Evolutionary conservation across 2,888 invertebrate genomes (phyloP).

Genomic region (Dryobotodes eremita): DNA sequence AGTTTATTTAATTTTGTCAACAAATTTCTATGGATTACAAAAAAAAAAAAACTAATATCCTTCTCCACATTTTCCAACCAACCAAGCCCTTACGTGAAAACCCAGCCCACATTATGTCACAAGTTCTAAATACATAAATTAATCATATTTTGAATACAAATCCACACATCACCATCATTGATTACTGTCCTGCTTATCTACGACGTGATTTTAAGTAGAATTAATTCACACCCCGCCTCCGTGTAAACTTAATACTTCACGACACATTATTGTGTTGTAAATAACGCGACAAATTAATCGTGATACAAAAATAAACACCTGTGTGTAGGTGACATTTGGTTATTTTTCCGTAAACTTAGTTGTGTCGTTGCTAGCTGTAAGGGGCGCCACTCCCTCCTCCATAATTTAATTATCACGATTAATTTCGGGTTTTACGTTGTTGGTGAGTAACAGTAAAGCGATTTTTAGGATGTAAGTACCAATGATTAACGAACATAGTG

Average conservation of each 20-base stretch:
- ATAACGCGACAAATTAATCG: conserved; percentile 80
- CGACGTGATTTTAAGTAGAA: conserved; percentile 65
- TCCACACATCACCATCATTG: conserved; percentile 30
- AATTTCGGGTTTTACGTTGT: conserved; percentile 36
- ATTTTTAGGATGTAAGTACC: neutral
- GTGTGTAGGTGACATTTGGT: conserved; percentile 69
- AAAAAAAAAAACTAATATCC: neutral
- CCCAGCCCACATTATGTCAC: conserved; percentile 33
- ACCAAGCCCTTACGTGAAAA: conserved; percentile 13
- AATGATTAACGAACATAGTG: neutral
- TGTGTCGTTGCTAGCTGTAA: conserved; percentile 27
- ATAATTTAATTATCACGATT: conserved; percentile 54
- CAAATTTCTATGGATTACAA: neutral
- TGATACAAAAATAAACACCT: conserved; percentile 84
- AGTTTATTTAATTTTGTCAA: neutral
- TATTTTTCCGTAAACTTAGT: conserved; percentile 63
- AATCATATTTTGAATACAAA: conserved; percentile 36
- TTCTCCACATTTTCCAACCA: conserved; percentile 33
- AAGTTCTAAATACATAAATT: conserved; percentile 32
- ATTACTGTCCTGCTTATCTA: conserved; percentile 41
- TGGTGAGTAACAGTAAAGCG: conserved; percentile 8
- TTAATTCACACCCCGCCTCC: conserved; percentile 80
- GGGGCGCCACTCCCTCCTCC: conserved; percentile 48
- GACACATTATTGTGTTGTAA: conserved; percentile 79
- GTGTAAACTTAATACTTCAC: conserved; percentile 77